phyloP scores from a whole-genome alignment of 2,888 invertebrate genomes.

The Lucinisca nassula region DNA sequence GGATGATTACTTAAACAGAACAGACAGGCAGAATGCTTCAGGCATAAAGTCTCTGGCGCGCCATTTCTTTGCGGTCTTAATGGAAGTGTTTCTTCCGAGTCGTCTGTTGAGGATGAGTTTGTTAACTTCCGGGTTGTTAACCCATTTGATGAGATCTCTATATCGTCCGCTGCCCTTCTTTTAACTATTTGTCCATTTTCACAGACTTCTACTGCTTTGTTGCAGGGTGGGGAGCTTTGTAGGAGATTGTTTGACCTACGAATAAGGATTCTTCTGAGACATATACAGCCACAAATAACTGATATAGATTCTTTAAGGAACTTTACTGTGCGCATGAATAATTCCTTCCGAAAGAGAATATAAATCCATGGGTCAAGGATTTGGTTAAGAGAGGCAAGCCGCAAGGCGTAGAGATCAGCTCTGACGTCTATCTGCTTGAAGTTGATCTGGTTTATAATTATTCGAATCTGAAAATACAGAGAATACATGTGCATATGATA shows the following conservation, averaged over 20 bases:
- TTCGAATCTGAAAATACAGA: constrained; percentile 70
- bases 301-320: background rate
- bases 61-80: background rate
- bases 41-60: background rate
- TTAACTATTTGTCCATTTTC: background rate
- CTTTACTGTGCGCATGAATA: background rate
- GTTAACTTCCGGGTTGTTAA: background rate
- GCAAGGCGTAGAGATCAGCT: constrained; percentile 83
- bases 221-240: background rate
- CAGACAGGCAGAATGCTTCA: constrained; percentile 22
- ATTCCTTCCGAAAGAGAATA: constrained; percentile 85
- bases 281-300: background rate
- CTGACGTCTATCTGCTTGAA: constrained; percentile 54
- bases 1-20: constrained; percentile 25
- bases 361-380: constrained; percentile 88
- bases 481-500: no score
- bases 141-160: background rate
- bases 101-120: background rate
- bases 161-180: no score
- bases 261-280: background rate
- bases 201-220: background rate
- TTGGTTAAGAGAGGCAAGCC: constrained; percentile 87
- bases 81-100: background rate
- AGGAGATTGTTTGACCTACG: background rate
- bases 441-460: constrained; percentile 74